phyloP scores from a whole-genome alignment of 2,113 vertebrate genomes.

The Telmatochromis brachygnathus region DNA sequence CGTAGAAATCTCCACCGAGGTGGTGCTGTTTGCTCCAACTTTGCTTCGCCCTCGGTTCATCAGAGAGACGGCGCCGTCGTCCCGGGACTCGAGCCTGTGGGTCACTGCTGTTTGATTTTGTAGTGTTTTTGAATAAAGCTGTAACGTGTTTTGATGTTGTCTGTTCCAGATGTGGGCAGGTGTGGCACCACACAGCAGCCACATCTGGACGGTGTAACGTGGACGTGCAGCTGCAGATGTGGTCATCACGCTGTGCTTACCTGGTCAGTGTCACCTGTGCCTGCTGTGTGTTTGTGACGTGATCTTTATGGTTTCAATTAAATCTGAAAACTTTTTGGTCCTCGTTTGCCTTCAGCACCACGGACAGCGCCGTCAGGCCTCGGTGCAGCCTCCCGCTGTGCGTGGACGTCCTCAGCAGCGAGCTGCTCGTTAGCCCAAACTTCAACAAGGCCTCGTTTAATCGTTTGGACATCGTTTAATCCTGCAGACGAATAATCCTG shows the following conservation, averaged over 20 bases:
- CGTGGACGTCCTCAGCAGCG: fast-evolving
- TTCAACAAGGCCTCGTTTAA: no score
- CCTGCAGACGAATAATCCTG: background rate
- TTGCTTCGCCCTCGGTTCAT: background rate
- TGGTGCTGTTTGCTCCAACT: background rate
- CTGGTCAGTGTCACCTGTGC: background rate
- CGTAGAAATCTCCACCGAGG: background rate
- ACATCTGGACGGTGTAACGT: background rate
- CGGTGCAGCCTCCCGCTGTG: background rate
- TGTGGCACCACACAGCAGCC: background rate
- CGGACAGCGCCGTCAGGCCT: background rate
- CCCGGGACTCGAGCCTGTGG: background rate
- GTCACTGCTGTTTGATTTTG: background rate
- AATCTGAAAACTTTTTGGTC: background rate
- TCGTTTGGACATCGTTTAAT: background rate
- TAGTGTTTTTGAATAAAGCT: background rate
- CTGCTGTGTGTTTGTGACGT: background rate
- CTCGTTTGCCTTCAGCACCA: background rate
- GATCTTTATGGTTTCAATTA: background rate
- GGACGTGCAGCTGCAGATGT: background rate
- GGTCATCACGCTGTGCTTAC: background rate
- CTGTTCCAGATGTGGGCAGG: background rate
- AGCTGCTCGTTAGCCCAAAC: background rate
- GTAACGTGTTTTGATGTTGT: background rate
- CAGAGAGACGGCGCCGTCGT: background rate